These are phyloP conservation scores for Megalops atlanticus DNA, from an alignment of 2,113 vertebrate species.

Conservation along the genomic window DNA sequence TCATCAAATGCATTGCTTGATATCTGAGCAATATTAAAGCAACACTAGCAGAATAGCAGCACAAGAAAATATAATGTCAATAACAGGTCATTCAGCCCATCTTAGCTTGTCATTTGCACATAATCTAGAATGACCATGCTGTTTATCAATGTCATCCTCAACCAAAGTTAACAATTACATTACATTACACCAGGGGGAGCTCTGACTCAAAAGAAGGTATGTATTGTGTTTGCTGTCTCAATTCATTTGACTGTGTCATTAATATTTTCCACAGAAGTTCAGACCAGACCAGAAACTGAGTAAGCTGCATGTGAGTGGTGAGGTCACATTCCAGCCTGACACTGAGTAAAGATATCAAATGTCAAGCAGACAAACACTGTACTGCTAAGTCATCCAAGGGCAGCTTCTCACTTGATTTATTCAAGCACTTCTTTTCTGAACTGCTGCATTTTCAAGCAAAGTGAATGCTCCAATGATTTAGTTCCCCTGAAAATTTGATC, in stretches of 20 bases:
- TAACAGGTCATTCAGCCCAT: not conserved
- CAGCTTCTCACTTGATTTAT: not conserved
- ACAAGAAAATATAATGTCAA: not conserved
- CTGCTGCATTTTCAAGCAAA: not conserved
- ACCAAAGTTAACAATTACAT: too few relatives aligned
- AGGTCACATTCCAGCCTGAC: not conserved
- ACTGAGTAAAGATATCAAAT: not conserved
- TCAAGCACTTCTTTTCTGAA: not conserved
- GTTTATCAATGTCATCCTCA: not conserved
- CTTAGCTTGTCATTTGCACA: not conserved
- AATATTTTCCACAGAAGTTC: constrained; percentile 13
- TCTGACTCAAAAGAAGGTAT: not conserved
- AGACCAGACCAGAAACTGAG: not conserved
- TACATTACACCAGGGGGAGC: constrained; percentile 6
- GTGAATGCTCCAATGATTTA: not conserved
- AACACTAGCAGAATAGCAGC: not conserved
- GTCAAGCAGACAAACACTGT: not conserved
- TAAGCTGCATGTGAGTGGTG: not conserved
- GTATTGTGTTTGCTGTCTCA: not conserved
- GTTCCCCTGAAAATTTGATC: too few relatives aligned
- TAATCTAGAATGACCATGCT: not conserved
- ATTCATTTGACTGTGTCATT: not conserved
- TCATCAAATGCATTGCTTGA: not conserved
- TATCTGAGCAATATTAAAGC: not conserved
- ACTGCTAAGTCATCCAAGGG: not conserved